A percentile compares a stretch with the other conserved stretches of the same genome.
Evolutionary conservation across 2,888 invertebrate species (phyloP).

Genomic region (Acronicta alni): DNA sequence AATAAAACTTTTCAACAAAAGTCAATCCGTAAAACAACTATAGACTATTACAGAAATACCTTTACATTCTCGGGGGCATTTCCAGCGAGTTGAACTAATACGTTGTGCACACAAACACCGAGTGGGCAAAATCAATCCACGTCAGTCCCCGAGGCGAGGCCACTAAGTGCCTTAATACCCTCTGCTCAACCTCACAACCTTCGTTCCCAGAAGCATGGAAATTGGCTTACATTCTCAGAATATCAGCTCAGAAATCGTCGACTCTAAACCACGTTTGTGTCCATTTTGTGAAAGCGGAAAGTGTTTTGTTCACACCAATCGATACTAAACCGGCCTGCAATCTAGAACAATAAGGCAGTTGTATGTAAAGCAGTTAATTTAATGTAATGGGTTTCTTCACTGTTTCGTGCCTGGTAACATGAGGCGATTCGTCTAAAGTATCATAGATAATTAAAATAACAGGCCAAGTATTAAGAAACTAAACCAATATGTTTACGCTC

Average conservation of each 20-base stretch:
- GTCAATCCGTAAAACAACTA: neutral
- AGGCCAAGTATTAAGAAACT: constrained; percentile 26
- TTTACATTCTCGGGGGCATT: constrained; percentile 27
- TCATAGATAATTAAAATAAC: constrained; percentile 8
- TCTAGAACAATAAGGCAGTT: too few species aligned
- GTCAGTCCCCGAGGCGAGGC: constrained; percentile 67
- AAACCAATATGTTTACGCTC: constrained; percentile 42
- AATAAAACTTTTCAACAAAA: constrained; percentile 4
- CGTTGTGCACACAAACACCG: constrained; percentile 49
- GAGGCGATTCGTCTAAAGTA: neutral
- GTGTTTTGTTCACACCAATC: constrained; percentile 1
- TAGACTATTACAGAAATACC: constrained; percentile 10
- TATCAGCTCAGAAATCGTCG: constrained; percentile 14
- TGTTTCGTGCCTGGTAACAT: neutral
- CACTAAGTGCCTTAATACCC: constrained; percentile 79
- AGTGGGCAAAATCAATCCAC: constrained; percentile 77
- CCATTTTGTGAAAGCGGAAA: constrained; percentile 14
- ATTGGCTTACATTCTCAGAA: constrained; percentile 53
- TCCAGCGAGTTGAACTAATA: constrained; percentile 38
- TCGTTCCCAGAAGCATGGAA: constrained; percentile 66
- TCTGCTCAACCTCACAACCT: constrained; percentile 63
- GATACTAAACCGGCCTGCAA: constrained; percentile 1
- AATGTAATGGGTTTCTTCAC: neutral
- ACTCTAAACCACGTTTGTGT: constrained; percentile 8
- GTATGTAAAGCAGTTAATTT: too few species aligned